Evolutionary conservation across 2,797 vertebrate species (phyloP), one percentile per base, ranked within the genome.

Genomic region (Microtus agrestis): DNA sequence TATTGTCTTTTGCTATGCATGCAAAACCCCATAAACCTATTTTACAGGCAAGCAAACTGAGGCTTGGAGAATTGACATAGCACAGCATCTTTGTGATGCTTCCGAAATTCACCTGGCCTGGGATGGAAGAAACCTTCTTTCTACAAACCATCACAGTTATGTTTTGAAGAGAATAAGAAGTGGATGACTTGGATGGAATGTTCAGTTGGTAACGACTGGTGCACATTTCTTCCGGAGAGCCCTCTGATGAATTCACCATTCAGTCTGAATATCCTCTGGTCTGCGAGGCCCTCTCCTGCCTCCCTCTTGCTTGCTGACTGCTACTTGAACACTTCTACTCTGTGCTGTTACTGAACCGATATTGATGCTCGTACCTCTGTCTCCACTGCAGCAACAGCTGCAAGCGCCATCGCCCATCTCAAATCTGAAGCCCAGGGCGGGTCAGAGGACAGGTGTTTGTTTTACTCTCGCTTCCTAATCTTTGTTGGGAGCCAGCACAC

Each of bases 11-110:
- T 67, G 2, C 76, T 61, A 40, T 80, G 19, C 65, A 23, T 17
- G 6, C 13, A 14, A 3, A 46, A 15, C 4, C 14, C 34, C 40
- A 8, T 14, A 69, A 93, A 56, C 43, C 43, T 21, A 0, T 81
- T 82, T 91, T 79, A 87, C 56, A 95, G 88, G 34, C 43, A 14
- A 82, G 48, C 67, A 84, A 89, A 86, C 59, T 14, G 59, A 93
- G 59, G 46, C 51, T 79, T 88, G 19, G 46, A 17, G 31, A 76
- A 48, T 67, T 71, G 37, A 56, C 1, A 19, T 54, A n/a, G 11
- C 51, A 21, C 25, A 12, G 23, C n/a, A 43, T 31, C 34, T 61
- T 46, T 71, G 17, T 59, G 19, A 79, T 43, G 21, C 8, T 79
- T 14, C 31, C 34, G 3, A 34, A 56, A 67, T 31, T 46, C 46